phyloP scores from a whole-genome alignment of 1,140 invertebrate species.

The Formica selysi region DNA sequence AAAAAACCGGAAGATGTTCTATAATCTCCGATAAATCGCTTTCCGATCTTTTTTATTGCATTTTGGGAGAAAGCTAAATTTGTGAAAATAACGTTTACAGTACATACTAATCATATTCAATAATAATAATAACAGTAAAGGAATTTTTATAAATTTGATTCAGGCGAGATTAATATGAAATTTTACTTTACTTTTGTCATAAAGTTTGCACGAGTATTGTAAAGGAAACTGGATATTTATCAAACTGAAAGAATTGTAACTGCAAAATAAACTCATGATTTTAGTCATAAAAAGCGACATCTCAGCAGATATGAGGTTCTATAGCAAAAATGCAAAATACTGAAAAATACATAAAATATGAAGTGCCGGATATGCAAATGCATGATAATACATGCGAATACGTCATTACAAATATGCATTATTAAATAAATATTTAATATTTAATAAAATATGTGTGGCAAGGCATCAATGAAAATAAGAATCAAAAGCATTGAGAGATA shows the following conservation, averaged over 20 bases:
- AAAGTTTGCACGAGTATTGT: slow-evolving; percentile 10
- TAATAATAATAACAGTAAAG: background rate
- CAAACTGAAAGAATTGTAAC: background rate
- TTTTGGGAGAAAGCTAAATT: background rate
- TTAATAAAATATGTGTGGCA: background rate
- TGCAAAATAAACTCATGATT: background rate
- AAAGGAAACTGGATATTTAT: background rate
- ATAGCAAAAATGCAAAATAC: background rate
- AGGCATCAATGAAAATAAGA: background rate
- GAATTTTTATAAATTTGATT: background rate
- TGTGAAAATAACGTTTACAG: background rate
- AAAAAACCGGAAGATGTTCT: background rate
- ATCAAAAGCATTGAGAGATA: slow-evolving; percentile 24
- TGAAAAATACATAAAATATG: slow-evolving; percentile 6
- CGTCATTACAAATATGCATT: slow-evolving; percentile 35
- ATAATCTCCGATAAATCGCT: background rate
- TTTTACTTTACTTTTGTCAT: slow-evolving; percentile 3
- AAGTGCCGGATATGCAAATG: slow-evolving; percentile 1
- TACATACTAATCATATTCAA: background rate
- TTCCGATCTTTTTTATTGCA: background rate
- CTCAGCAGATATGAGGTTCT: background rate
- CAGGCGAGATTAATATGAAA: background rate
- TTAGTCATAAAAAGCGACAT: background rate
- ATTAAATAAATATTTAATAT: slow-evolving; percentile 51
- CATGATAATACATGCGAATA: background rate